Evolutionary conservation across 2,113 vertebrate genomes (phyloP), one percentile per base, ranked within the genome.

Genomic region (Cynoglossus semilaevis): DNA sequence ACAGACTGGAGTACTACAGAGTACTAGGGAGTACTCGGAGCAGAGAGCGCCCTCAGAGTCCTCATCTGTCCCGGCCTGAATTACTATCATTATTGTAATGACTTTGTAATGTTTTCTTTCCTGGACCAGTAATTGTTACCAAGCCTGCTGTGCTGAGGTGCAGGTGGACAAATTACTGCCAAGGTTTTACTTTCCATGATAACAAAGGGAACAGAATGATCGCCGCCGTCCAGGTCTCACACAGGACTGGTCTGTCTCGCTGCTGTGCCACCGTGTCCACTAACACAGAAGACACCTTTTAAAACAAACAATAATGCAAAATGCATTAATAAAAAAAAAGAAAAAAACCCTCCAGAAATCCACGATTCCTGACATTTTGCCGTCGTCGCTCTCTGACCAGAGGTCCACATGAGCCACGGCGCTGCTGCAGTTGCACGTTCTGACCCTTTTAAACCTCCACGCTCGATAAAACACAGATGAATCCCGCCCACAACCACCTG

Each of bases 1-100:
- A 34, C 61, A 46, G 37, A 48, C 50, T 40, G 45, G 51, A 58
- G 15, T 14, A n/a, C 15, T 72, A 14, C 13, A 44, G 47, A 16
- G 44, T 40, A 49, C 2, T 19, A 37, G 15, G 9, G 71, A 42
- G 22, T 29, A 29, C 22, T 29, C 19, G 49, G 50, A 53, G 68
- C 46, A 66, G 69, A 70, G 62, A 50, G 61, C 44, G 61, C 77
- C 82, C 42, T 65, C 69, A 69, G 77, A 84, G 82, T 51, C 67
- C 46, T 67, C 58, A 59, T 85, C 81, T 80, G 60, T 77, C 76
- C 76, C 79, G 66, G 58, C 63, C 79, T 77, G 81, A 85, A 89
- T 87, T 70, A 91, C 88, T 88, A 83, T 89, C 84, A 89, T 91
- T 90, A 91, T 78, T 85, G 76, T 89, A 89, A 90, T 88, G 86